Evolutionary conservation across 2,797 vertebrate species (phyloP), one percentile per base, ranked within the genome.

Genomic region (Zalophus californianus): DNA sequence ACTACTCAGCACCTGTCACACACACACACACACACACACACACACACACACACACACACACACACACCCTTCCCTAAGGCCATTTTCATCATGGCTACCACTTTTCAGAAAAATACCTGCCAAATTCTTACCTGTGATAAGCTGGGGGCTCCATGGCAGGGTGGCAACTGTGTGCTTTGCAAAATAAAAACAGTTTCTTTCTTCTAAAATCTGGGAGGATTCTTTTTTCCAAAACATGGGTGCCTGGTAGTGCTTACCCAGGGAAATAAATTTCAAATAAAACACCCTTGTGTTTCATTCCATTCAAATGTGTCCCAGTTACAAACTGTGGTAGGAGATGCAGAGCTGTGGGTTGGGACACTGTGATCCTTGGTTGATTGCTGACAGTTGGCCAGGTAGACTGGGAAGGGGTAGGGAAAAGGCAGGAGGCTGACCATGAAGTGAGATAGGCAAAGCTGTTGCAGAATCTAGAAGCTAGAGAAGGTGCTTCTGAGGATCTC

Each of bases 181-280:
- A 23, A 77, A 9, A 25, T 29, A 44, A 75, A 52, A 84, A 86
- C 27, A 90, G 54, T 48, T 41, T 48, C 23, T 85, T 66, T 75
- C 66, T 90, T 97, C 89, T 35, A 68, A 72, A 48, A 35, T 82
- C 62, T 48, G 62, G 20, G 48, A 93, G 20, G 27, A 88, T 64
- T 38, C 89, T 29, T 48, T 29, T 44, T 48, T 18, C 27, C 44
- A 44, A 87, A n/a, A 18, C 44, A 5, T 84, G 44, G 29, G 27
- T 44, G 1, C 1, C 14, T 86, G 60, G 48, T 35, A 44, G 48
- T 23, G 4, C 4, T 77, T 41, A 27, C 27, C 21, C 35, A 38
- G 20, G 77, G 56, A 92, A 94, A 44, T 58, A 75, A 13, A 8
- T 73, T 75, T 83, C 66, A 84, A 68, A 48, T 44, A 73, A 68